Evolutionary conservation across 2,113 vertebrate species (phyloP).

Genomic region (Cheirogaleus medius): DNA sequence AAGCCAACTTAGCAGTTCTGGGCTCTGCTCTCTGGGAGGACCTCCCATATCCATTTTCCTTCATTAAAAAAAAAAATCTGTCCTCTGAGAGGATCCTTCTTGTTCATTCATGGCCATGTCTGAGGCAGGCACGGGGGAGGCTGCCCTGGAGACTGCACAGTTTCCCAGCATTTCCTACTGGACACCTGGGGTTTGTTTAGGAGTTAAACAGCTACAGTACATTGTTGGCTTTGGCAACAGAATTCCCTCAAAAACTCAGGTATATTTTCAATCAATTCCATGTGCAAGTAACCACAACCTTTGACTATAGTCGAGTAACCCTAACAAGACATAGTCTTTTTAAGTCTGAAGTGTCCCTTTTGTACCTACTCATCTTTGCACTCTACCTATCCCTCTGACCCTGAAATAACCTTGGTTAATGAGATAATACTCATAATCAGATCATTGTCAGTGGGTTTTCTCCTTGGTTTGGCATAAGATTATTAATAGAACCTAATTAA

Average conservation of each 20-base stretch:
- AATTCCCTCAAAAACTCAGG: neutral
- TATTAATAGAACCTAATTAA: neutral
- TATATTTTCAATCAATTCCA: neutral
- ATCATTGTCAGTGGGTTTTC: neutral
- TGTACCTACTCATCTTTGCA: neutral
- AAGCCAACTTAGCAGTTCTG: neutral
- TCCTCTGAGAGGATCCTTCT: neutral
- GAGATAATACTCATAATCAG: neutral
- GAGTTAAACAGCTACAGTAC: neutral
- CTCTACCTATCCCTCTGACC: neutral
- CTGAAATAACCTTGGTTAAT: slow-evolving; percentile 16
- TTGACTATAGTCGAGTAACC: no score
- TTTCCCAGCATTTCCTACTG: neutral
- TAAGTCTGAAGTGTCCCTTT: neutral
- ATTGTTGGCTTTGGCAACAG: neutral
- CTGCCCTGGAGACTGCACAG: neutral
- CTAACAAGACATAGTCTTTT: neutral
- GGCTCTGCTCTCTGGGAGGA: neutral
- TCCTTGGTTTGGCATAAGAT: neutral
- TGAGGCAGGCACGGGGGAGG: neutral
- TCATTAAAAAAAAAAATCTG: neutral
- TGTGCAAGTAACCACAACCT: neutral
- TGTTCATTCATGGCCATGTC: neutral
- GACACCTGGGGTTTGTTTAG: neutral
- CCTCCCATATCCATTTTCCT: neutral